These are phyloP conservation scores for Ericerus pela DNA, from an alignment of 1,140 invertebrate genomes.

Conservation along the genomic window DNA sequence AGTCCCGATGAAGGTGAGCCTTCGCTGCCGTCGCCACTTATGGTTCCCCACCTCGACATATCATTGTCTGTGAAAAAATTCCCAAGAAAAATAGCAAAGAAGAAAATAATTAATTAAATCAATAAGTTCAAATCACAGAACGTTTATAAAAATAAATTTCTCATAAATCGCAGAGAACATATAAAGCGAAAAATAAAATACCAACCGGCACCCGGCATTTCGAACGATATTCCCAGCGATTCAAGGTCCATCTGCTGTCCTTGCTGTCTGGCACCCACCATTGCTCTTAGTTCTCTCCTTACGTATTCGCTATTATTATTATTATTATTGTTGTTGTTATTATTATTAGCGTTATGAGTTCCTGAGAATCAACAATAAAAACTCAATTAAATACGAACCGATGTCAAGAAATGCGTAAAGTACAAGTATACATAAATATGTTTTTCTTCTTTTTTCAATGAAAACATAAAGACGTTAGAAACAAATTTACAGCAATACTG, in stretches of 20 bases:
- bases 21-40: neutral
- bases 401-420: too few species aligned
- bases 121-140: neutral
- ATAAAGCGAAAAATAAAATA: neutral
- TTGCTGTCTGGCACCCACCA: conserved; percentile 64
- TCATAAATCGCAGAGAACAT: neutral
- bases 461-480: too few species aligned
- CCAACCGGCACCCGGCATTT: conserved; percentile 47
- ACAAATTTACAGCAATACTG: too few species aligned
- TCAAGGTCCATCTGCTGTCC: conserved; percentile 40
- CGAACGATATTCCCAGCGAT: conserved; percentile 47
- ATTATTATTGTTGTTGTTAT: conserved; percentile 5
- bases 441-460: too few species aligned
- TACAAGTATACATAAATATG: too few species aligned
- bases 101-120: neutral
- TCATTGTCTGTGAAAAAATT: neutral
- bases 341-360: too few species aligned
- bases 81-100: too few species aligned
- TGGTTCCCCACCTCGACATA: neutral
- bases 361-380: too few species aligned
- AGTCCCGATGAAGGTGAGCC: neutral
- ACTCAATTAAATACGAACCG: too few species aligned
- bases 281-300: conserved; percentile 65
- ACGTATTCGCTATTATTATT: conserved; percentile 50
- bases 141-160: neutral